Evolutionary conservation across 2,113 vertebrate species (phyloP).

Genomic region (Austrofundulus limnaeus): DNA sequence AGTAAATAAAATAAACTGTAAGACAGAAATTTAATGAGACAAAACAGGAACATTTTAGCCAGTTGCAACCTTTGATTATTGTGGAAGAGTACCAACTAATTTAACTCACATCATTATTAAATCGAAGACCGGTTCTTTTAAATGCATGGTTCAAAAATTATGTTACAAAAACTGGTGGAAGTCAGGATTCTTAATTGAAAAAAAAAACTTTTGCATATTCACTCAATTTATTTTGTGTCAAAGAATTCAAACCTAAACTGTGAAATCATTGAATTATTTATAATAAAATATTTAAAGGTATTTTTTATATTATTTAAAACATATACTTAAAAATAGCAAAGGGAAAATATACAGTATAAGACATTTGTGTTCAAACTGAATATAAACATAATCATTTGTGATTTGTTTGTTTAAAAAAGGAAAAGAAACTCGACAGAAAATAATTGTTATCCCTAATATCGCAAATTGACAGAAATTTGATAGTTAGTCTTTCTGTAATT

Average conservation of each 20-base stretch:
- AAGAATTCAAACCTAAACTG: constrained; percentile 24
- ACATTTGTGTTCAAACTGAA: background rate
- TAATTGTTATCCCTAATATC: background rate
- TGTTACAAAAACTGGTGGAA: too few relatives aligned
- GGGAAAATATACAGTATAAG: background rate
- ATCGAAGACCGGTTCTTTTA: too few relatives aligned
- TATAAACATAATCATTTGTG: background rate
- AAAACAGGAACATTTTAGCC: too few relatives aligned
- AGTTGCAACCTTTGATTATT: too few relatives aligned
- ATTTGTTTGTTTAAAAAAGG: background rate
- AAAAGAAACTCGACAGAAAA: background rate
- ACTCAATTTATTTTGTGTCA: constrained; percentile 47
- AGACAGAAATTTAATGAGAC: too few relatives aligned
- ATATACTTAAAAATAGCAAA: background rate
- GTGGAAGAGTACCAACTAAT: too few relatives aligned
- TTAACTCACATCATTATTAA: too few relatives aligned
- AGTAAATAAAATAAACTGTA: too few relatives aligned
- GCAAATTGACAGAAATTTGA: background rate
- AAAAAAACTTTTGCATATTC: background rate
- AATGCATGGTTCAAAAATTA: too few relatives aligned
- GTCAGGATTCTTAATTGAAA: too few relatives aligned
- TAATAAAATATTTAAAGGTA: constrained; percentile 1
- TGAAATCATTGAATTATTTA: constrained; percentile 33
- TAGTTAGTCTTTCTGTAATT: background rate
- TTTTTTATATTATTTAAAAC: background rate